Evolutionary conservation across 2,797 vertebrate species (phyloP), one percentile per base, ranked within the genome.

Genomic region (Takifugu rubripes): DNA sequence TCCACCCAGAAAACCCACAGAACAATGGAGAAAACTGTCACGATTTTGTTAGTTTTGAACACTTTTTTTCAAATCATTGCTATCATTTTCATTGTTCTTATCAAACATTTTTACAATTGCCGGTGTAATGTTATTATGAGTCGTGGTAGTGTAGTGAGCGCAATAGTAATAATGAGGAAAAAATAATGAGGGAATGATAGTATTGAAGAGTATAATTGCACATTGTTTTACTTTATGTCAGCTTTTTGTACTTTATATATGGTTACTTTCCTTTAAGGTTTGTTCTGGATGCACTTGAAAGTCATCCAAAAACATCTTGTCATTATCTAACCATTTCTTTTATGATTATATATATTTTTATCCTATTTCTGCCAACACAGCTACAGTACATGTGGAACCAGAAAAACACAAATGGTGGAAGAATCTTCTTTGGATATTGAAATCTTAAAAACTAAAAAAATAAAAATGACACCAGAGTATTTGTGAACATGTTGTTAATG

Each of bases 401-500:
- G 79, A 59, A 82, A 73, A 74, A 77, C 61, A 61, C 50, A 53
- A 6, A 92, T 81, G 84, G 82, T 84, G 87, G 56, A 86, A 90
- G 81, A 85, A 89, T 87, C 68, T 83, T 90, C 89, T 93, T 89
- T 90, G 85, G 82, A 92, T 91, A 90, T 79, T 79, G 68, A 70
- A 87, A 92, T 86, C 90, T 92, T 84, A 82, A 77, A 64, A 83
- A 81, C 64, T 84, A 89, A 71, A 62, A 70, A 49, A 48, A 56
- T 87, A 78, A 84, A 89, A 90, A 85, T 87, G 86, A 86, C 93
- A 90, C 89, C 87, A 85, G 88, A 92, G 91, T 94, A 92, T 93
- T 92, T 94, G 92, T 96, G 94, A 94, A 93, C 92, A 94, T 94
- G 91, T 93, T 92, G 92, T 92, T 95, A 94, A 96, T 94, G 94